Percentiles rank a stretch among this genome's conserved stretches.
Evolutionary conservation across 92 coral and sea anemone species (phyloP).

Genomic region (Umimayanthus chanpuru): DNA sequence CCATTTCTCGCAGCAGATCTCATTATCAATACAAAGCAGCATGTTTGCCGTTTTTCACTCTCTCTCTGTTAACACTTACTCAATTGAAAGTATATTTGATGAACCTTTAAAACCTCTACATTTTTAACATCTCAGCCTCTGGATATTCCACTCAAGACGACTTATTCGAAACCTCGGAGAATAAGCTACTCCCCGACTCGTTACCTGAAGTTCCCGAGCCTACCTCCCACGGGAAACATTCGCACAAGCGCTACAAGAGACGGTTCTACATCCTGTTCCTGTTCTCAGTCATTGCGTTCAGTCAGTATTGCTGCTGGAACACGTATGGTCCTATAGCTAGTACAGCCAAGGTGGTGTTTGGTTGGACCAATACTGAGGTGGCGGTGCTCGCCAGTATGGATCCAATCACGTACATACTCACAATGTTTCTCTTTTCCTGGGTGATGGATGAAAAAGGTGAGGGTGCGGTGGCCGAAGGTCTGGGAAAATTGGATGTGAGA

Average conservation of each 20-base stretch:
- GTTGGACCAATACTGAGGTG: slow-evolving; percentile 95
- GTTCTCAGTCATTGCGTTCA: slow-evolving; percentile 77
- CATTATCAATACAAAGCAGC: too few species aligned
- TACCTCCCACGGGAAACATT: slow-evolving; percentile 36
- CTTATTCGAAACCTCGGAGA: slow-evolving; percentile 14
- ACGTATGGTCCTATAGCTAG: slow-evolving; percentile 96
- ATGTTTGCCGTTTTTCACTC: too few species aligned
- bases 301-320: slow-evolving; percentile 97
- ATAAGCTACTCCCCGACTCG: slow-evolving; percentile 10
- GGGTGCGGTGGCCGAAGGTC: not conserved
- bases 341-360: slow-evolving; percentile 88
- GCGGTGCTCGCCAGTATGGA: slow-evolving; percentile 96
- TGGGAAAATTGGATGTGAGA: too few species aligned
- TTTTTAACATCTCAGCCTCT: not conserved
- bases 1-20: too few species aligned
- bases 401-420: slow-evolving; percentile 86
- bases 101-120: not conserved
- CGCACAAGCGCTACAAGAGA: slow-evolving; percentile 80
- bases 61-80: too few species aligned
- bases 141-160: slow-evolving; percentile 39
- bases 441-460: slow-evolving; percentile 97
- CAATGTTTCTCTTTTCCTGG: slow-evolving; percentile 96
- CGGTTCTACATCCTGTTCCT: slow-evolving; percentile 89
- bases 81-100: not conserved
- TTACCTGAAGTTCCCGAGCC: slow-evolving; percentile 20